Evolutionary conservation across 2,888 invertebrate species (phyloP), one percentile per base, ranked within the genome.

Genomic region (Tipula unca): DNA sequence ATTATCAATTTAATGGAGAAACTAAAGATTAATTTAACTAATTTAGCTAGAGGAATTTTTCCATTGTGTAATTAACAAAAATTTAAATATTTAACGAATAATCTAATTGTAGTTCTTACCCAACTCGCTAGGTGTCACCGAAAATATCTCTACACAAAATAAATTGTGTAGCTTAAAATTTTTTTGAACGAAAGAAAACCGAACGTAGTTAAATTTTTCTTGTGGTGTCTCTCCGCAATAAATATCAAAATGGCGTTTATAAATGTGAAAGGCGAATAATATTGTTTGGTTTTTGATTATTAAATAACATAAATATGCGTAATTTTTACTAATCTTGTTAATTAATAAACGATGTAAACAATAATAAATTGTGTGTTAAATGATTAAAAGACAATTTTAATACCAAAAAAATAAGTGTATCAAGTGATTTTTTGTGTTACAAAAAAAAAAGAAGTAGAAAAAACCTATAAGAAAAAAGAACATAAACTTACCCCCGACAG

Each of bases 191-290:
- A 69, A 69, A 69, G 17, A 69, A 69, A 25, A 2, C 69, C 69
- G 69, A 10, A 69, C 69, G 69, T 48, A 48, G 48, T 48, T n/a
- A 42, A 42, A 42, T 85, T 85, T 83, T 83, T 83, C 83, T 83
- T 69, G 35, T 83, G 83, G 83, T 83, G 32, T 39, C 25, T 91
- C 90, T 85, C 82, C 87, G 91, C 91, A 92, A 83, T 69, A 25
- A 69, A 69, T 69, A 91, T 92, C 93, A 93, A 93, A 92, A 94
- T 94, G 94, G 94, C 93, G 93, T 92, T 54, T 36, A 91, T 91
- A 92, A 93, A 93, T 93, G 93, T 93, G 93, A 92, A 93, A 93
- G 93, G 93, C 92, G 92, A 92, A 92, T 69, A 25, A 92, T 92
- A 91, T 88, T 89, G 89, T 89, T 88, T 88, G 88, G 84, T 36